phyloP scores from a whole-genome alignment of 1,140 invertebrate species.

The Lasioglossum albipes region DNA sequence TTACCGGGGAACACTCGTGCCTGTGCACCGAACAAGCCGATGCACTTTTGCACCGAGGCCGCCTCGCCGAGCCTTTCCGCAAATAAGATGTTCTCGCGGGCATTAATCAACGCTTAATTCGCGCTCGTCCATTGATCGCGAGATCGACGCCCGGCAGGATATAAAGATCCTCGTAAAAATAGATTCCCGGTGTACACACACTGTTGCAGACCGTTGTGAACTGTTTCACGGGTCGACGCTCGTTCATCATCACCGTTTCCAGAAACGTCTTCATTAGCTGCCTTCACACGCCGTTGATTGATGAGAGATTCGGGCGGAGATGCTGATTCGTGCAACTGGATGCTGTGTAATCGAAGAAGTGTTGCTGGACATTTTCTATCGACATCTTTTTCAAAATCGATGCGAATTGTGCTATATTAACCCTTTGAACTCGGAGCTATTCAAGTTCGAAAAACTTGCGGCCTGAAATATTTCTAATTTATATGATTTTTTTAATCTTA shows the following conservation, averaged over 20 bases:
- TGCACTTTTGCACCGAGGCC: constrained; percentile 3
- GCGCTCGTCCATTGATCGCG: not conserved
- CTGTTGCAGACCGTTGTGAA: not conserved
- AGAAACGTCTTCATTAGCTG: not conserved
- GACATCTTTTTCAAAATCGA: no score
- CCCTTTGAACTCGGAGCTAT: no score
- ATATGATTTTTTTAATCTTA: no score
- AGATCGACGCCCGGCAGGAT: not conserved
- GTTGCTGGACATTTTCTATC: no score
- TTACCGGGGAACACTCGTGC: constrained; percentile 28
- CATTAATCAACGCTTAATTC: constrained; percentile 32
- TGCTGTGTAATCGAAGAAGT: no score
- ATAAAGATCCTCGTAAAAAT: not conserved
- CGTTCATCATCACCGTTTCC: not conserved
- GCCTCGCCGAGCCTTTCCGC: constrained; percentile 5
- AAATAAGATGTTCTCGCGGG: constrained; percentile 24
- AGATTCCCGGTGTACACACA: not conserved
- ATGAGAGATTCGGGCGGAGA: not conserved
- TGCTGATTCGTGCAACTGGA: not conserved
- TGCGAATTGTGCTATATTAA: no score
- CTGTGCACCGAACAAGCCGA: not conserved
- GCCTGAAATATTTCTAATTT: no score
- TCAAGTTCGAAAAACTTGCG: no score
- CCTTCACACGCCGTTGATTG: not conserved
- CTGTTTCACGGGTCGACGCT: not conserved